phyloP scores from a whole-genome alignment of 2,113 vertebrate genomes.

The Sceloporus undulatus region DNA sequence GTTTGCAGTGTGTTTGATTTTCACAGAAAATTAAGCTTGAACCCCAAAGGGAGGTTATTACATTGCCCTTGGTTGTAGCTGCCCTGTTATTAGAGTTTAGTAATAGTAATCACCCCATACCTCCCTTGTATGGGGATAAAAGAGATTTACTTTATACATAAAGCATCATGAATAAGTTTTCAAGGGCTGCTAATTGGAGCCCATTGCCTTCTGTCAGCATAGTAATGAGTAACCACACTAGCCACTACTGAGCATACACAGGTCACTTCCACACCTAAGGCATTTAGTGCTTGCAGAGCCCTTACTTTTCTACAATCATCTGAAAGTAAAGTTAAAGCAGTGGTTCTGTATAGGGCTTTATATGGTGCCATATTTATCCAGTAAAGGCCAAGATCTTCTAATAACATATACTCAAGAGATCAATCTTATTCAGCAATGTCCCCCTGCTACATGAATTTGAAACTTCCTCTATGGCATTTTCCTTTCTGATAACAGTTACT shows the following conservation, averaged over 20 bases:
- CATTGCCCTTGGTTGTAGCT: background rate
- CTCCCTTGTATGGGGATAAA: background rate
- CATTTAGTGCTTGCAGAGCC: background rate
- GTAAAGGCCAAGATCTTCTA: too few relatives aligned
- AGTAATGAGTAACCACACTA: background rate
- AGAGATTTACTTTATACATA: background rate
- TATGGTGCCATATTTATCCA: background rate
- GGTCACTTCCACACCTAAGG: background rate
- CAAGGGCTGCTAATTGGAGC: background rate
- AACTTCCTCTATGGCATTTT: background rate
- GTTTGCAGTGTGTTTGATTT: slow-evolving; percentile 10
- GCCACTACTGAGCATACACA: background rate
- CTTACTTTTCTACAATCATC: background rate
- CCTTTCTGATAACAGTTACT: too few relatives aligned
- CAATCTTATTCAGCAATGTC: background rate
- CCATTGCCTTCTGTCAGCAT: background rate
- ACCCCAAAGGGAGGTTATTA: slow-evolving; percentile 4
- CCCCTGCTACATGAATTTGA: background rate
- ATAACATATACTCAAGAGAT: background rate
- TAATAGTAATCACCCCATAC: background rate
- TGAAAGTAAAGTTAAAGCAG: background rate
- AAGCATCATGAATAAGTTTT: slow-evolving; percentile 1
- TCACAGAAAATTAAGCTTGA: slow-evolving; percentile 13
- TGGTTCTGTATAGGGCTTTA: background rate
- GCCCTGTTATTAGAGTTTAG: background rate